Evolutionary conservation across 2,888 invertebrate genomes (phyloP).

Genomic region (Galerucella calmariensis): DNA sequence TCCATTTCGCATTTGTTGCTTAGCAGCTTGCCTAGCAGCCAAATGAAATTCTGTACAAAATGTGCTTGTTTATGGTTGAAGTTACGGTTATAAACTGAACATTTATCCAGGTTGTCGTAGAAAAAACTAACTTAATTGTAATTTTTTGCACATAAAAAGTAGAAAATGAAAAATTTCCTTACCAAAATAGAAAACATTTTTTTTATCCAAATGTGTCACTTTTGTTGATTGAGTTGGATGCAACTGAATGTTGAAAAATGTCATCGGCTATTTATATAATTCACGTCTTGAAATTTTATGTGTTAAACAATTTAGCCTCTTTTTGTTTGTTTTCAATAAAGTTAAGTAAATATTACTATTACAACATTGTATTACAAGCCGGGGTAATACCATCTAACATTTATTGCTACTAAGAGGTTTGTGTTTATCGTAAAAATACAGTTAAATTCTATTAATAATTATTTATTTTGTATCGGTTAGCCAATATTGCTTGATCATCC

Average conservation of each 20-base stretch:
- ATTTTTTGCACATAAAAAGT: too few relatives aligned
- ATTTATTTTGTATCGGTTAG: too few relatives aligned
- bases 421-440: neutral
- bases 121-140: too few relatives aligned
- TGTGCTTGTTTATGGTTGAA: too few relatives aligned
- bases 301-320: conserved; percentile 40
- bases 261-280: conserved; percentile 36
- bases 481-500: too few relatives aligned
- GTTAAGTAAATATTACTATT: conserved; percentile 35
- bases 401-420: neutral
- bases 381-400: neutral
- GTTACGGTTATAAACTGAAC: too few relatives aligned
- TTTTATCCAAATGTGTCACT: conserved; percentile 22
- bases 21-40: too few relatives aligned
- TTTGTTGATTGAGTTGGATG: conserved; percentile 21
- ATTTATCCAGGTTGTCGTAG: too few relatives aligned
- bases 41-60: too few relatives aligned
- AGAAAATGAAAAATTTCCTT: conserved; percentile 9
- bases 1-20: too few relatives aligned
- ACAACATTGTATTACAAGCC: conserved; percentile 37
- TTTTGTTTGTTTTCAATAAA: conserved; percentile 26
- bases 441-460: neutral
- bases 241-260: conserved; percentile 30
- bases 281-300: conserved; percentile 28
- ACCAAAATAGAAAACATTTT: conserved; percentile 35